These are phyloP conservation scores for Oxycera nigricornis DNA, from an alignment of 2,888 invertebrate species.

Conservation along the genomic window DNA sequence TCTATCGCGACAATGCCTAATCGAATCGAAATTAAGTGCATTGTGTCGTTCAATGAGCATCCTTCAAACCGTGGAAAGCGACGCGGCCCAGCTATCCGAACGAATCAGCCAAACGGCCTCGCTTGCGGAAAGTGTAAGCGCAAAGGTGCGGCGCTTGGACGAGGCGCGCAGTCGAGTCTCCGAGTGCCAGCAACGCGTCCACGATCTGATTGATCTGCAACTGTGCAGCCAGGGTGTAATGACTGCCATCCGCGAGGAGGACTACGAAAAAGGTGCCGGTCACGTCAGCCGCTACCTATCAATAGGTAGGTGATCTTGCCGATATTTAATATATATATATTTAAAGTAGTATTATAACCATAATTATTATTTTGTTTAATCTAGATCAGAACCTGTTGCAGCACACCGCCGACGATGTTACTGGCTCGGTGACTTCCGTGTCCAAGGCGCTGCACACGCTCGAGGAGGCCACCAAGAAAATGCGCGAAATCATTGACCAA, in stretches of 20 bases:
- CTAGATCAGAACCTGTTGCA: constrained; percentile 84
- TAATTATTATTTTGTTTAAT: too few species aligned
- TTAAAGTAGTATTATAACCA: too few species aligned
- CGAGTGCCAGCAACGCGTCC: constrained; percentile 92
- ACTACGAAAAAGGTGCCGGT: constrained; percentile 94
- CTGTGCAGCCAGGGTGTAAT: constrained; percentile 97
- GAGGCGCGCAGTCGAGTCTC: constrained; percentile 87
- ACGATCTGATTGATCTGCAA: constrained; percentile 93
- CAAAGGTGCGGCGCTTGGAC: constrained; percentile 93
- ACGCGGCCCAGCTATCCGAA: constrained; percentile 80
- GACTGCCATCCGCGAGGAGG: constrained; percentile 90
- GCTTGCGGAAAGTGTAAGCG: constrained; percentile 91
- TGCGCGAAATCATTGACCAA: constrained; percentile 67
- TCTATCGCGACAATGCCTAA: constrained; percentile 74
- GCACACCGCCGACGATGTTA: constrained; percentile 78
- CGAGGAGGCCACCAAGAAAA: constrained; percentile 77
- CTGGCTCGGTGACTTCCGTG: constrained; percentile 64
- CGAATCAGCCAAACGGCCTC: constrained; percentile 88
- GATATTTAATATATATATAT: too few species aligned
- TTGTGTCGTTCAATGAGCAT: constrained; percentile 83
- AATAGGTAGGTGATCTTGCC: too few species aligned
- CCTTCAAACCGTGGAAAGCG: constrained; percentile 77
- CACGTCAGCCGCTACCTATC: constrained; percentile 93
- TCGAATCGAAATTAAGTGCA: constrained; percentile 81
- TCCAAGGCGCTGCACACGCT: constrained; percentile 64